phyloP scores from a whole-genome alignment of 2,113 vertebrate genomes.

The Eptesicus fuscus region DNA sequence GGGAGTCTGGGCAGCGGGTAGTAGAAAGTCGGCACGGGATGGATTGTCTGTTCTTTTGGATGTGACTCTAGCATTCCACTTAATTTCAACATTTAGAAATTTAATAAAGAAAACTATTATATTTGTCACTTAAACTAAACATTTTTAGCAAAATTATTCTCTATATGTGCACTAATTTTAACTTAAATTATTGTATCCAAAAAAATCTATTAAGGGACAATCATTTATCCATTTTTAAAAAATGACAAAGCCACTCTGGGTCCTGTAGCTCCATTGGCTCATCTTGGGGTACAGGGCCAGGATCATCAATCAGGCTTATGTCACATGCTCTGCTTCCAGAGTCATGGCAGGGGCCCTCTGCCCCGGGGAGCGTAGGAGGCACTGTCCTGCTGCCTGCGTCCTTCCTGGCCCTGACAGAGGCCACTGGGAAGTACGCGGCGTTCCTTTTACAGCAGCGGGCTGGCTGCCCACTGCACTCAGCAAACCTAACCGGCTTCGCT shows the following conservation, averaged over 20 bases:
- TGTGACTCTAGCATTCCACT: not conserved
- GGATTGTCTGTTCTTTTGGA: not conserved
- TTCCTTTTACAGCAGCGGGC: not conserved
- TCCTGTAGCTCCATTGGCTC: not conserved
- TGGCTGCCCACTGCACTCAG: accelerated
- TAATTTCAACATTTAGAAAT: not conserved
- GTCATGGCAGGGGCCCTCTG: not conserved
- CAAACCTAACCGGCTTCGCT: not conserved
- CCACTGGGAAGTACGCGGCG: accelerated
- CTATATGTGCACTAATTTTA: not conserved
- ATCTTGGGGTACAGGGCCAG: not conserved
- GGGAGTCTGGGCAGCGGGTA: too few relatives aligned
- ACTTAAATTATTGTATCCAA: not conserved
- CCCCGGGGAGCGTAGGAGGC: not conserved
- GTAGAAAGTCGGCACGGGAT: accelerated
- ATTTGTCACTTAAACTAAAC: constrained; percentile 4
- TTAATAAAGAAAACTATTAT: not conserved
- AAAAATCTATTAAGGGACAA: not conserved
- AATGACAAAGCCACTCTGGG: not conserved
- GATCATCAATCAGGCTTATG: not conserved
- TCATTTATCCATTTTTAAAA: not conserved
- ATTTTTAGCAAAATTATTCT: not conserved
- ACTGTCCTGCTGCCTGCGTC: not conserved
- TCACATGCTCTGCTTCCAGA: not conserved
- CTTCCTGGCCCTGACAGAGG: not conserved